Conservation (phyloP, 2,113 vertebrate genomes). For the Callipepla squamata region DNA sequence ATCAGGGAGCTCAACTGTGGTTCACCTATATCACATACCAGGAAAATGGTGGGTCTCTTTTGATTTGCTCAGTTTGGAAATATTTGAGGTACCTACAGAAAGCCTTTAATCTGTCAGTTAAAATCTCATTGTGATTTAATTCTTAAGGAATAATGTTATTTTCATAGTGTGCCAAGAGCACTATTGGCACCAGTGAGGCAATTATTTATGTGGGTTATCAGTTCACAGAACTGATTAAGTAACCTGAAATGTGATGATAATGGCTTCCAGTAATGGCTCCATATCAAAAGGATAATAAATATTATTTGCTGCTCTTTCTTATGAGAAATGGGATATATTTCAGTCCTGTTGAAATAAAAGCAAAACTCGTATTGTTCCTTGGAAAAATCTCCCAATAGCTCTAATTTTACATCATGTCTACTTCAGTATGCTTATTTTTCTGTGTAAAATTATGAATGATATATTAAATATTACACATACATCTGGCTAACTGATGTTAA, state of each 20-base stretch:
- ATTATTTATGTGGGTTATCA: conserved; percentile 65
- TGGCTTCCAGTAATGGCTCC: conserved; percentile 61
- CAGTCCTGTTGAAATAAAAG: conserved; percentile 40
- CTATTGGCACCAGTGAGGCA: conserved; percentile 35
- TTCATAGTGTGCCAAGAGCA: conserved; percentile 49
- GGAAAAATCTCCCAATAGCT: neutral
- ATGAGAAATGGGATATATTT: conserved; percentile 33
- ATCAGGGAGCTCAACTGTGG: conserved; percentile 21
- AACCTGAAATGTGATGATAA: conserved; percentile 64
- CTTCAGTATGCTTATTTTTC: neutral
- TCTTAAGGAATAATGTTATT: conserved; percentile 54
- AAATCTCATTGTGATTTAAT: conserved; percentile 52
- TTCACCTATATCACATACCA: conserved; percentile 23
- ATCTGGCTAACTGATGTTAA: conserved; percentile 42
- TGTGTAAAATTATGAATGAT: neutral
- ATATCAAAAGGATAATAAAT: conserved; percentile 55
- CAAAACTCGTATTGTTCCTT: conserved; percentile 26
- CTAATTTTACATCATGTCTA: conserved; percentile 24
- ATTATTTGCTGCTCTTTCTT: conserved; percentile 46
- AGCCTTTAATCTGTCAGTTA: conserved; percentile 57
- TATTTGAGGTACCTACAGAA: conserved; percentile 31
- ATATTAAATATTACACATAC: neutral
- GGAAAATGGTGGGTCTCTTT: conserved; percentile 41
- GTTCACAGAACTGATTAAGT: conserved; percentile 61
- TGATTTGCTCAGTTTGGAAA: conserved; percentile 30